Conservation (phyloP, 2,113 vertebrate genomes). For the Eupsittula cactorum region DNA sequence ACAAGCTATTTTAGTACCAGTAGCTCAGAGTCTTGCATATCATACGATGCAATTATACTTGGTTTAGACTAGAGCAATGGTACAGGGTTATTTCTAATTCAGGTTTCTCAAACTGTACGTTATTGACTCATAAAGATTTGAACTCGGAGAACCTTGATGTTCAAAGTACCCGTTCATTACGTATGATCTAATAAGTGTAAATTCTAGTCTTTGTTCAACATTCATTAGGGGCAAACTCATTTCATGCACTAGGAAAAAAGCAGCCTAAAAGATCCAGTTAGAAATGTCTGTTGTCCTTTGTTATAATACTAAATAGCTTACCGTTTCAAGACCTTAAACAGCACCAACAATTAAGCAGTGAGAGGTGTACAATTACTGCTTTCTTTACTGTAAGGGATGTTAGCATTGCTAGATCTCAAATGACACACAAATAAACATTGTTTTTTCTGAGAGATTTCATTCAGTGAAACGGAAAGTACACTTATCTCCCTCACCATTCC, state of each 20-base stretch:
- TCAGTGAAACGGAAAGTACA: neutral
- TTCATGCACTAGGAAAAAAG: neutral
- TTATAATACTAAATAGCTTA: neutral
- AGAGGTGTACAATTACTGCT: neutral
- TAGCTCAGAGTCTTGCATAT: neutral
- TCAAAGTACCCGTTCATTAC: neutral
- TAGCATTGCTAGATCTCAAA: neutral
- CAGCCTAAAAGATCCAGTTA: neutral
- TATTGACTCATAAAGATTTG: neutral
- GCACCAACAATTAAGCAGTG: neutral
- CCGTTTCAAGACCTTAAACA: neutral
- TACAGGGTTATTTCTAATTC: neutral
- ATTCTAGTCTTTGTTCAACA: neutral
- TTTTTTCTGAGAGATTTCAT: neutral
- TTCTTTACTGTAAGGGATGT: neutral
- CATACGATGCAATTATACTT: neutral
- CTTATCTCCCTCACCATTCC: neutral
- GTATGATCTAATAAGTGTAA: neutral
- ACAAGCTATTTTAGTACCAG: neutral
- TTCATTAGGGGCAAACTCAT: neutral
- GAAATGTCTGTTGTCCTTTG: neutral
- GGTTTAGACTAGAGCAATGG: neutral
- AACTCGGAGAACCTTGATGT: neutral
- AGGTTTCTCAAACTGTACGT: neutral
- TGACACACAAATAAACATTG: neutral